A percentile compares a stretch with the other conserved stretches of the same genome.
These are phyloP conservation scores for Galaxias olidus DNA, from an alignment of 2,797 vertebrate species.

Conservation along the genomic window DNA sequence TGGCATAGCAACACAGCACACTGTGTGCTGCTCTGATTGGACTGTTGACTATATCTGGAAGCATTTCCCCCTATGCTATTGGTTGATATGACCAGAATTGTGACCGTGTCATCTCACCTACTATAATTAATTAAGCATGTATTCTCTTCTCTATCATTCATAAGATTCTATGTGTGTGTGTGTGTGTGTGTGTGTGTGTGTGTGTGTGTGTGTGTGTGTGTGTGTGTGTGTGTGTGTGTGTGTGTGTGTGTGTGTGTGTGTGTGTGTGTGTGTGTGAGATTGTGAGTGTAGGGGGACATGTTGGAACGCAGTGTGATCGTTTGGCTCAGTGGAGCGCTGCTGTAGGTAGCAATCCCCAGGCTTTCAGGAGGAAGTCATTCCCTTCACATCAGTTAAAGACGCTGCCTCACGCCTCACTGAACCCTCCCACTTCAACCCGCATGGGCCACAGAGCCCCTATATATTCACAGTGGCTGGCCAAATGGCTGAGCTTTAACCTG, in stretches of 20 bases:
- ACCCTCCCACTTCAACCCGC: conserved; percentile 44
- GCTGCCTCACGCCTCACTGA: conserved; percentile 56
- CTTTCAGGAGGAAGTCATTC: conserved; percentile 40
- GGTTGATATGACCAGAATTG: conserved; percentile 11
- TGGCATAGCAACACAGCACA: conserved; percentile 47
- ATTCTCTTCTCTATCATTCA: no score
- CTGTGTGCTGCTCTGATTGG: conserved; percentile 30
- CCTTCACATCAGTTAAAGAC: conserved; percentile 44
- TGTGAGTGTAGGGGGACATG: conserved; percentile 10
- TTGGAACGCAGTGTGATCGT: conserved; percentile 25
- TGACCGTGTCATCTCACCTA: background rate
- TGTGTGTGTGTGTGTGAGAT: conserved; percentile 9
- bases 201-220: conserved; percentile 9
- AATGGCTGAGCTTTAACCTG: conserved; percentile 10
- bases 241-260: conserved; percentile 1
- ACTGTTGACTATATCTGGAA: conserved; percentile 18
- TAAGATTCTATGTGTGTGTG: background rate
- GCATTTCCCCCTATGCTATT: background rate
- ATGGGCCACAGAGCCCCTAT: conserved; percentile 21
- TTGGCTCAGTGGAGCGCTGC: conserved; percentile 33
- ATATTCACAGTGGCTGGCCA: conserved; percentile 10
- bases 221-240: conserved; percentile 6
- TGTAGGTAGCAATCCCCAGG: conserved; percentile 13
- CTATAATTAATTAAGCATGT: background rate
- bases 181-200: background rate